A percentile compares a stretch with the other conserved stretches of the same genome.
These are phyloP conservation scores for Pararge aegeria DNA, from an alignment of 1,140 invertebrate genomes.

Conservation along the genomic window DNA sequence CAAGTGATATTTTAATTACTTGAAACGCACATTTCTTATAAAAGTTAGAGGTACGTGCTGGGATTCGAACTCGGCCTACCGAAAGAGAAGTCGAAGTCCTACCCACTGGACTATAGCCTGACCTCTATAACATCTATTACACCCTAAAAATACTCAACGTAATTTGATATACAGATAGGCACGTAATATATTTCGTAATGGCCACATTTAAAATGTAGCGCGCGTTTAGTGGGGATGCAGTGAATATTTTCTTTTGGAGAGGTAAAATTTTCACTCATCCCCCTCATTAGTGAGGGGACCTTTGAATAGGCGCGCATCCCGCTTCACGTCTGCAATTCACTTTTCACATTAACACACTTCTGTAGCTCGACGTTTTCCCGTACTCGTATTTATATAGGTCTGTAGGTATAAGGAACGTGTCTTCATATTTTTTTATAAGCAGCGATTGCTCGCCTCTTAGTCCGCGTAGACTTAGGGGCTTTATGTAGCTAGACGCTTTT, in stretches of 20 bases:
- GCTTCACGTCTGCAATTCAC: conserved; percentile 51
- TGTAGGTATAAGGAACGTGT: background rate
- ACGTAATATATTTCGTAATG: conserved; percentile 14
- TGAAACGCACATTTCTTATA: too few relatives aligned
- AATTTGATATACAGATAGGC: too few relatives aligned
- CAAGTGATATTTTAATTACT: too few relatives aligned
- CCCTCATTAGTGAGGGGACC: conserved; percentile 62
- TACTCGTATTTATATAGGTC: background rate
- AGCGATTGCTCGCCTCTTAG: too few relatives aligned
- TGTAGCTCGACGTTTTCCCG: background rate
- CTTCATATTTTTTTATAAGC: too few relatives aligned
- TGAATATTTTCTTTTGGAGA: conserved; percentile 60
- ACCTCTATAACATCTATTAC: too few relatives aligned
- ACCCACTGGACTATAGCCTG: too few relatives aligned
- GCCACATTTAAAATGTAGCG: conserved; percentile 49
- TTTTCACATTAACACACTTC: conserved; percentile 47
- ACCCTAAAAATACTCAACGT: too few relatives aligned
- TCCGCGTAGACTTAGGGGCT: too few relatives aligned
- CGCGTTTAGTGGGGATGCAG: conserved; percentile 57
- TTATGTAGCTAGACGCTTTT: conserved; percentile 1
- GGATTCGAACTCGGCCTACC: too few relatives aligned
- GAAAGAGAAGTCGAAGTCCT: too few relatives aligned
- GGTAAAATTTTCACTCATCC: conserved; percentile 57
- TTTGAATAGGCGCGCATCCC: conserved; percentile 60
- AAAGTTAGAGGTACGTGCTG: too few relatives aligned